phyloP scores from a whole-genome alignment of 2,888 invertebrate species.

The Hymenopus coronatus region DNA sequence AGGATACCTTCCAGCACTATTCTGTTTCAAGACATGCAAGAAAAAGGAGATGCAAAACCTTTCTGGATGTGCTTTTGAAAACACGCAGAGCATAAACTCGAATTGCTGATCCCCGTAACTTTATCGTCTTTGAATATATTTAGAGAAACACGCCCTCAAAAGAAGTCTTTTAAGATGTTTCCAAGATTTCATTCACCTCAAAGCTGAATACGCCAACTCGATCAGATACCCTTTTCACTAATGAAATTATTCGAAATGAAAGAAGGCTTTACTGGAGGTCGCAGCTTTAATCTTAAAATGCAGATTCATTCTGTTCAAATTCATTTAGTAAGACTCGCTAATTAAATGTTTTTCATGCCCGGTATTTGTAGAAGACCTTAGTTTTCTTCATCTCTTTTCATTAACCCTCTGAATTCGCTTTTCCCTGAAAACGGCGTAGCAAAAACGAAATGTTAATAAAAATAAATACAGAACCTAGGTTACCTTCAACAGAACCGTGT shows the following conservation, averaged over 20 bases:
- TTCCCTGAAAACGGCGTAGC: not conserved
- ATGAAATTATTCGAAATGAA: not conserved
- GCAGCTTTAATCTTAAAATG: not conserved
- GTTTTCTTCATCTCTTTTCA: not conserved
- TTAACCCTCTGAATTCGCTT: not conserved
- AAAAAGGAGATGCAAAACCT: not conserved
- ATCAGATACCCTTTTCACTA: not conserved
- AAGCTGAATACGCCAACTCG: not conserved
- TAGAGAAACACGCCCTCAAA: not conserved
- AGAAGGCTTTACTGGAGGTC: not conserved
- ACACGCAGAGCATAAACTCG: not conserved
- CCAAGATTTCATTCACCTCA: not conserved
- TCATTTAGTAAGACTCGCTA: not conserved
- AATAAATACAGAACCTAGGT: not conserved
- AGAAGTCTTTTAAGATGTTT: not conserved
- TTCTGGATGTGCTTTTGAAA: not conserved
- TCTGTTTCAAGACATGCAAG: not conserved
- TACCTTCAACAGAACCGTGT: too few species aligned
- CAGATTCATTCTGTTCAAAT: not conserved
- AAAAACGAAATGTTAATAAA: not conserved
- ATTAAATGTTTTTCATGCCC: not conserved
- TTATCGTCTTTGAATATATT: not conserved
- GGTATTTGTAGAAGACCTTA: not conserved
- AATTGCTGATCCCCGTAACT: not conserved
- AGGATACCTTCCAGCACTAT: not conserved